Conservation (phyloP, 2,113 vertebrate genomes). For the Beaufortia kweichowensis region DNA sequence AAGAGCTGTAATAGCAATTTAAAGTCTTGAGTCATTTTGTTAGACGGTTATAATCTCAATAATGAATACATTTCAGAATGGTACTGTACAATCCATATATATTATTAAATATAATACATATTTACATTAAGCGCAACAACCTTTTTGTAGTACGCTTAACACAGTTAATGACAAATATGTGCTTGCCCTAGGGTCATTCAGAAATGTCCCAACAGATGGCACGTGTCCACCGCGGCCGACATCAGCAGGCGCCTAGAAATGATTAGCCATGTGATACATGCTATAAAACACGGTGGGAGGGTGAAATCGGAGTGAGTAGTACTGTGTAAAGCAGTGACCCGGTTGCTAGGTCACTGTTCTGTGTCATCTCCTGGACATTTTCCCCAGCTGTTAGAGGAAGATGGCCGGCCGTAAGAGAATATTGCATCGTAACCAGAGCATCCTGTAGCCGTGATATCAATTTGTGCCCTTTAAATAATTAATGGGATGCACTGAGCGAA, state of each 20-base stretch:
- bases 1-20: too few relatives aligned
- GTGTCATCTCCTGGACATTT: conserved; percentile 42
- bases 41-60: too few relatives aligned
- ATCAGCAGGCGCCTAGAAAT: conserved; percentile 38
- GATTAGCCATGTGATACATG: conserved; percentile 35
- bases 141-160: too few relatives aligned
- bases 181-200: not conserved
- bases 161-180: not conserved
- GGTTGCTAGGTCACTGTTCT: conserved; percentile 28
- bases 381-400: conserved; percentile 49
- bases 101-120: too few relatives aligned
- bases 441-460: conserved; percentile 47
- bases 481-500: conserved; percentile 40
- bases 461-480: conserved; percentile 54
- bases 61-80: too few relatives aligned
- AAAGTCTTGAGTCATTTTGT: too few relatives aligned
- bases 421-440: conserved; percentile 41
- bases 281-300: conserved; percentile 32
- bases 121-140: too few relatives aligned
- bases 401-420: conserved; percentile 52
- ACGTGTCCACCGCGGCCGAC: not conserved
- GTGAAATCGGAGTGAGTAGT: conserved; percentile 55
- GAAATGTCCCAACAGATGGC: conserved; percentile 4
- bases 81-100: too few relatives aligned
- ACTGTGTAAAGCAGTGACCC: conserved; percentile 45